Percentiles rank a stretch among this genome's conserved stretches.
Conservation (phyloP, 2,888 invertebrate species). For the Ochropleura leucogaster region DNA sequence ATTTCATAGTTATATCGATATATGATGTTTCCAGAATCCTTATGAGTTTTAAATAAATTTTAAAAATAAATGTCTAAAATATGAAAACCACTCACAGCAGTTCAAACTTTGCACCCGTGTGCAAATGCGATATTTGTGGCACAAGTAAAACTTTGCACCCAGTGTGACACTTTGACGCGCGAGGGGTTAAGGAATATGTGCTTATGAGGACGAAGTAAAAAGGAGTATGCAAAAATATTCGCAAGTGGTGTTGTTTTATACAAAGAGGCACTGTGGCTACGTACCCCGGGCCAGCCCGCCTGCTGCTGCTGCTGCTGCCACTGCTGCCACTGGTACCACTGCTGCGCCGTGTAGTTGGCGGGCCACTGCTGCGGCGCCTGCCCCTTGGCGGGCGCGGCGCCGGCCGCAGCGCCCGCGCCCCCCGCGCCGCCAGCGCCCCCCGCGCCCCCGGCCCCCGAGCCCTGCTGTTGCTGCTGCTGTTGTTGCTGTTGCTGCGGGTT, state of each 20-base stretch:
- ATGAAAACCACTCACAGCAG: too few relatives aligned
- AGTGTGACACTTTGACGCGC: too few relatives aligned
- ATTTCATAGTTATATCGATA: too few relatives aligned
- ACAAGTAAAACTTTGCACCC: too few relatives aligned
- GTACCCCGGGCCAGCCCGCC: conserved; percentile 80
- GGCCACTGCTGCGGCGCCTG: conserved; percentile 77
- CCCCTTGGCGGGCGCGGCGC: conserved; percentile 67
- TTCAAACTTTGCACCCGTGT: too few relatives aligned
- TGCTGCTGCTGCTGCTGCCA: conserved; percentile 88
- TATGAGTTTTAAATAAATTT: too few relatives aligned
- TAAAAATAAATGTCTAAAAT: too few relatives aligned
- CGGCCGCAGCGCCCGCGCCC: conserved; percentile 54
- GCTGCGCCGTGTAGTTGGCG: conserved; percentile 83
- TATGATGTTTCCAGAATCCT: too few relatives aligned
- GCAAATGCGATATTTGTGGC: too few relatives aligned
- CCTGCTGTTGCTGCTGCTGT: not conserved
- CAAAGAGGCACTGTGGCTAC: not conserved
- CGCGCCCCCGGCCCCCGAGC: conserved; percentile 55
- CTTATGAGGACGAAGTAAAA: not conserved
- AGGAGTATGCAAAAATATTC: not conserved
- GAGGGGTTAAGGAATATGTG: not conserved
- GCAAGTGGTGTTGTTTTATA: not conserved
- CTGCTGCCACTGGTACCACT: conserved; percentile 89
- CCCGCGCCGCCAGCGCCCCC: conserved; percentile 60
- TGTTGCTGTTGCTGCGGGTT: conserved; percentile 61